Evolutionary conservation across 2,113 vertebrate species (phyloP), one percentile per base, ranked within the genome.

Genomic region (Oostethus manadensis): DNA sequence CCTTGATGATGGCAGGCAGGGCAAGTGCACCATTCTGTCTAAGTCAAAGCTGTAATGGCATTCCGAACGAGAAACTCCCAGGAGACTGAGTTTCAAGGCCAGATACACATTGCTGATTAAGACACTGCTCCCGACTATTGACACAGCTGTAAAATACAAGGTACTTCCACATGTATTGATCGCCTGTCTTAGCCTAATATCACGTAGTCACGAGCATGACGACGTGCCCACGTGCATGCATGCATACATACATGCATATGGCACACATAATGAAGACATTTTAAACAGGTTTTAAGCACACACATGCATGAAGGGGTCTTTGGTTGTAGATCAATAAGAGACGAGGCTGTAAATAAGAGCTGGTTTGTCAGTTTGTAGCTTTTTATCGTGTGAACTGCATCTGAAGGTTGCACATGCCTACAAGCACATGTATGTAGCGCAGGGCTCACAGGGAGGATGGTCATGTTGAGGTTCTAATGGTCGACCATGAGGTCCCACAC

Each of bases 71-170:
- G 67, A 62, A 56, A 73, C 67, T 76, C 77, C 66, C 76, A 0
- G 1, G 67, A 62, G 77, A 62, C 62, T 47, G 62, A 29, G 68
- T 68, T 76, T 81, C 75, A 77, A 75, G 77, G 77, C 72, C 82
- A 73, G 77, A 79, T 80, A 73, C 77, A 77, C 66, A 71, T 46
- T 75, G 78, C 80, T 83, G 84, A 86, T 87, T 77, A 84, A 83
- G 84, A 84, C 68, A 79, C 77, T 70, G 68, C 82, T 81, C 71
- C 66, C 4, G 15, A 38, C 48, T 79, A 80, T 81, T 68, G 82
- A 86, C 58, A 67, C n/a, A 0, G 65, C 74, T 62, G 44, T 81
- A 84, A 86, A 84, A 77, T 73, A 80, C 58, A 47, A 77, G 71
- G 70, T 68, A 58, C 79, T 58, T 84, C 70, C 67, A 64, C 72